Evolutionary conservation across 2,888 invertebrate species (phyloP).

Genomic region (Pyrrhia umbra): DNA sequence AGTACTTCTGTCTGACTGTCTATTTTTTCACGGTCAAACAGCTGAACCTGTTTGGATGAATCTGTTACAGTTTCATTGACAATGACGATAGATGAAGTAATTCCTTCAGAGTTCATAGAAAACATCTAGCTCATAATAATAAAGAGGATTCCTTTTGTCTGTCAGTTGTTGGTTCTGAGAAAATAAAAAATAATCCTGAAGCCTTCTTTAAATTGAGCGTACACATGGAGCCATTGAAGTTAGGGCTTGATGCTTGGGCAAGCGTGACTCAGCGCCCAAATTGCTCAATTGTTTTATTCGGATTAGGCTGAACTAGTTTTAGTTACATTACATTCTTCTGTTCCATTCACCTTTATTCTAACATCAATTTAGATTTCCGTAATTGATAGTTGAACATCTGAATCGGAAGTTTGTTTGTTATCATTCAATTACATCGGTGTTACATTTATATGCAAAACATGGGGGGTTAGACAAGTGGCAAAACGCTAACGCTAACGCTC

Average conservation of each 20-base stretch:
- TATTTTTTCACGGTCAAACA: too few relatives aligned
- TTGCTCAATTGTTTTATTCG: conserved; percentile 47
- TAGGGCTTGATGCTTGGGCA: conserved; percentile 36
- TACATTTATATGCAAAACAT: neutral
- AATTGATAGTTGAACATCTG: neutral
- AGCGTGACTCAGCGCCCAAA: conserved; percentile 39
- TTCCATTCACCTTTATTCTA: conserved; percentile 26
- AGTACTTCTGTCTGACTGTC: too few relatives aligned
- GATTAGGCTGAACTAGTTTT: conserved; percentile 29
- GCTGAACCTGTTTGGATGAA: too few relatives aligned
- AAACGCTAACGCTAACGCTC: too few relatives aligned
- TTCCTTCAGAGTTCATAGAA: too few relatives aligned
- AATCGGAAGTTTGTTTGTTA: neutral
- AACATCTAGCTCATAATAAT: too few relatives aligned
- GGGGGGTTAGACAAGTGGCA: too few relatives aligned
- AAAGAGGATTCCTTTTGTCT: neutral
- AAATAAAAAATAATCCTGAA: neutral
- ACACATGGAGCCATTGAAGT: conserved; percentile 24
- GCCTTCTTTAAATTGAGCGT: neutral
- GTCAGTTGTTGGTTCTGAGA: neutral
- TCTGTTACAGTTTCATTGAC: too few relatives aligned
- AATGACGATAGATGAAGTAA: too few relatives aligned
- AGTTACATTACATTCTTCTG: conserved; percentile 18
- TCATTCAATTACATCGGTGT: conserved; percentile 1
- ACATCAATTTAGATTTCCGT: conserved; percentile 20